Conservation (phyloP, 2,797 vertebrate species). For the Syndactyla subalaris region DNA sequence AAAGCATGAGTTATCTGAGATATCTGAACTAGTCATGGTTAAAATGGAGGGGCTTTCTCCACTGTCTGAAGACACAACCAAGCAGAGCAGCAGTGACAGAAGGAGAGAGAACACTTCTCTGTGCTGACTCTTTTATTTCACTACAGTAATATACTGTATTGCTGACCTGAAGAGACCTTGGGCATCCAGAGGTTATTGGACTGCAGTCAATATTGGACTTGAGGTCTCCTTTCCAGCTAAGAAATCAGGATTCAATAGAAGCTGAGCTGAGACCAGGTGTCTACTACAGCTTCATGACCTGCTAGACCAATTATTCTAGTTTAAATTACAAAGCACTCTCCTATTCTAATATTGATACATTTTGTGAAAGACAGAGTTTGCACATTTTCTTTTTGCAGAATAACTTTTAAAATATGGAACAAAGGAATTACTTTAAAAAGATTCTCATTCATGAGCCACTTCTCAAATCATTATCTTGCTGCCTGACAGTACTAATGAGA, state of each 20-base stretch:
- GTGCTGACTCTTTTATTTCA: neutral
- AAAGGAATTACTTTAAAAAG: slow-evolving; percentile 20
- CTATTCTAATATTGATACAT: slow-evolving; percentile 12
- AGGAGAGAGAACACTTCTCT: neutral
- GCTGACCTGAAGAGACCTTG: slow-evolving; percentile 6
- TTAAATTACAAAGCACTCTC: slow-evolving; percentile 7
- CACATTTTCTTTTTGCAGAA: slow-evolving; percentile 18
- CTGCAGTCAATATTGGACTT: neutral
- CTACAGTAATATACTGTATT: neutral
- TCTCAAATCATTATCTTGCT: slow-evolving; percentile 2
- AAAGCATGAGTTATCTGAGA: neutral
- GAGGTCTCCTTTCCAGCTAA: neutral
- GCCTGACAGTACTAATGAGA: neutral
- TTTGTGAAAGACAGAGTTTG: slow-evolving; percentile 14
- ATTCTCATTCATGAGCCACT: neutral
- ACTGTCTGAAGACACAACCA: neutral
- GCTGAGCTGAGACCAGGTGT: neutral
- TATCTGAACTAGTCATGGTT: neutral
- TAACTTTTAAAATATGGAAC: slow-evolving; percentile 49
- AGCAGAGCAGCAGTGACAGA: neutral
- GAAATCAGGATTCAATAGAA: slow-evolving; percentile 4
- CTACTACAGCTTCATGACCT: neutral
- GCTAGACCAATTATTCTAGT: neutral
- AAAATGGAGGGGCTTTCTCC: neutral
- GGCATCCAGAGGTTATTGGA: neutral